Conservation (phyloP, 2,888 invertebrate genomes). For the Philereme vetulata region DNA sequence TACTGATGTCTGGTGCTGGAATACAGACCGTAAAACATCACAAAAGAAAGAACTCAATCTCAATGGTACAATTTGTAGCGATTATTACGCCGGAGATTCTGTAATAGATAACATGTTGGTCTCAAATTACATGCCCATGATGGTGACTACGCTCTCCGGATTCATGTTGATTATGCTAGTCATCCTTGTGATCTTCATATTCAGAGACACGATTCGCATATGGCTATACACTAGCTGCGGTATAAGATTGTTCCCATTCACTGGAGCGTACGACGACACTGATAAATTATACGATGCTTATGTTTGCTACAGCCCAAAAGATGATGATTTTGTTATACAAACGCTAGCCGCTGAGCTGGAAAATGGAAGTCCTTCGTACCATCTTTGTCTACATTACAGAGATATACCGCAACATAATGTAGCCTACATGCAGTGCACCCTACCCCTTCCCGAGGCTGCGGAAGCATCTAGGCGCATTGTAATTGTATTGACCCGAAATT, state of each 20-base stretch:
- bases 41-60: constrained; percentile 91
- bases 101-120: constrained; percentile 92
- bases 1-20: constrained; percentile 91
- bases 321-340: constrained; percentile 95
- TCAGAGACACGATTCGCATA: constrained; percentile 92
- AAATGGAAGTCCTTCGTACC: constrained; percentile 90
- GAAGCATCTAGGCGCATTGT: constrained; percentile 94
- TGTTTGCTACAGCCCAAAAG: constrained; percentile 95
- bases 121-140: constrained; percentile 92
- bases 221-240: constrained; percentile 95
- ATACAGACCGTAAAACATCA: constrained; percentile 86
- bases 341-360: constrained; percentile 94
- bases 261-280: constrained; percentile 89
- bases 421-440: constrained; percentile 87
- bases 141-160: constrained; percentile 90
- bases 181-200: constrained; percentile 91
- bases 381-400: constrained; percentile 94
- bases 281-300: constrained; percentile 97
- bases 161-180: constrained; percentile 90
- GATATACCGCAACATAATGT: constrained; percentile 89
- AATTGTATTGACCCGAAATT: constrained; percentile 93
- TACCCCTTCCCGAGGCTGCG: constrained; percentile 93
- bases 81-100: constrained; percentile 92
- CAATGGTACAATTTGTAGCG: constrained; percentile 93
- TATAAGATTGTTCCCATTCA: constrained; percentile 90